These are phyloP conservation scores for Silurus meridionalis DNA, from an alignment of 2,113 vertebrate genomes.

Conservation along the genomic window DNA sequence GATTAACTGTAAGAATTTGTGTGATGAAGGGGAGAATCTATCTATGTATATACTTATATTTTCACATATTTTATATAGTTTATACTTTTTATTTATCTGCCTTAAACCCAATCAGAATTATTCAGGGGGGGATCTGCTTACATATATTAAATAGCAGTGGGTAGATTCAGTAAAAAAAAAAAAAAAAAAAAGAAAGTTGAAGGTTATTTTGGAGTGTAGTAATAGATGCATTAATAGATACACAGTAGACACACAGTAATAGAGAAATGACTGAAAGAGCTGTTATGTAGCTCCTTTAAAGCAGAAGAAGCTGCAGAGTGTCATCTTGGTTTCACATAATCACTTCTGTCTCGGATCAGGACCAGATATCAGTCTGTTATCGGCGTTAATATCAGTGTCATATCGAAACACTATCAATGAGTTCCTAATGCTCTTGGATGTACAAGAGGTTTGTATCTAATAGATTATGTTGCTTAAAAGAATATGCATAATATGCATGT, in stretches of 20 bases:
- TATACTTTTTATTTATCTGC: too few species aligned
- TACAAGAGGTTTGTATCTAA: background rate
- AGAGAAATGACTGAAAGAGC: background rate
- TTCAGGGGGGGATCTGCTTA: background rate
- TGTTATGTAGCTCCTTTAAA: background rate
- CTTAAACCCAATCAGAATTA: too few species aligned
- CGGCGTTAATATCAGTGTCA: background rate
- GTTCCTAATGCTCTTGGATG: background rate
- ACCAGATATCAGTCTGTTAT: background rate
- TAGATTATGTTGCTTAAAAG: background rate
- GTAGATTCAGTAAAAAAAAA: background rate
- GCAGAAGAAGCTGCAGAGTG: background rate
- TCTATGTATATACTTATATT: too few species aligned
- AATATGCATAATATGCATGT: background rate
- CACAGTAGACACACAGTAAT: background rate
- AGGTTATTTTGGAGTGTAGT: too few species aligned
- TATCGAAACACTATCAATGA: background rate
- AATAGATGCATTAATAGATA: background rate
- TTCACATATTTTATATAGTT: too few species aligned
- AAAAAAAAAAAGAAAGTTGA: too few species aligned
- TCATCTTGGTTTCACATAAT: background rate
- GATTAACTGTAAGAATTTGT: too few species aligned
- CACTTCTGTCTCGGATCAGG: background rate
- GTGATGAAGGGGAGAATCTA: too few species aligned
- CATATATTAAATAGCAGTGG: background rate